Evolutionary conservation across 2,888 invertebrate genomes (phyloP).

Genomic region (Caenorhabditis zanzibari): DNA sequence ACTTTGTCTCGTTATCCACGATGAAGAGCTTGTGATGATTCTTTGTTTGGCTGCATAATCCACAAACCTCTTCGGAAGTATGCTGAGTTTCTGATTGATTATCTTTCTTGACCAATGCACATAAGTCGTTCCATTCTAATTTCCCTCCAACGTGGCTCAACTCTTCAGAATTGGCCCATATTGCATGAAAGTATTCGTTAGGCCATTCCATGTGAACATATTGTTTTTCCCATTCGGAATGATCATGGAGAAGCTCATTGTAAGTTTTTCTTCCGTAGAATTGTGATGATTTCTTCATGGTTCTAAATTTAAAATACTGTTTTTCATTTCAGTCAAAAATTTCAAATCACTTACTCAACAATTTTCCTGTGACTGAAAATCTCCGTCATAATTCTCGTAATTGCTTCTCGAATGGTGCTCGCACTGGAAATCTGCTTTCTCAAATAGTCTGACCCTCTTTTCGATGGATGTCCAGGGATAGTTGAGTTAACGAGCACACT

Average conservation of each 20-base stretch:
- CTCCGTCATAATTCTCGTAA: constrained; percentile 14
- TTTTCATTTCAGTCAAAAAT: background rate
- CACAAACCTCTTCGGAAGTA: constrained; percentile 12
- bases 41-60: constrained; percentile 12
- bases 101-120: constrained; percentile 17
- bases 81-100: background rate
- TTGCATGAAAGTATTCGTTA: constrained; percentile 17
- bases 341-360: constrained; percentile 29
- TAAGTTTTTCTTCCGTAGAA: constrained; percentile 27
- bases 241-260: background rate
- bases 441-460: constrained; percentile 19
- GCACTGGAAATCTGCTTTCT: constrained; percentile 16
- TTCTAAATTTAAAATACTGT: background rate
- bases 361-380: constrained; percentile 16
- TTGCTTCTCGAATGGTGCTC: constrained; percentile 3
- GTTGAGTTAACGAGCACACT: constrained; percentile 45
- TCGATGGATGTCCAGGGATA: constrained; percentile 25
- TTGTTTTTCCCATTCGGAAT: constrained; percentile 37
- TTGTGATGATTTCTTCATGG: constrained; percentile 4
- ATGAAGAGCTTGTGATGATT: constrained; percentile 21
- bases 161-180: constrained; percentile 49
- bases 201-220: constrained; percentile 42
- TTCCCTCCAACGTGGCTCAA: constrained; percentile 33
- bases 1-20: constrained; percentile 21
- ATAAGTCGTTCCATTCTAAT: constrained; percentile 43